Conservation (phyloP, 92 coral and sea anemone species). For the Micromussa lordhowensis region DNA sequence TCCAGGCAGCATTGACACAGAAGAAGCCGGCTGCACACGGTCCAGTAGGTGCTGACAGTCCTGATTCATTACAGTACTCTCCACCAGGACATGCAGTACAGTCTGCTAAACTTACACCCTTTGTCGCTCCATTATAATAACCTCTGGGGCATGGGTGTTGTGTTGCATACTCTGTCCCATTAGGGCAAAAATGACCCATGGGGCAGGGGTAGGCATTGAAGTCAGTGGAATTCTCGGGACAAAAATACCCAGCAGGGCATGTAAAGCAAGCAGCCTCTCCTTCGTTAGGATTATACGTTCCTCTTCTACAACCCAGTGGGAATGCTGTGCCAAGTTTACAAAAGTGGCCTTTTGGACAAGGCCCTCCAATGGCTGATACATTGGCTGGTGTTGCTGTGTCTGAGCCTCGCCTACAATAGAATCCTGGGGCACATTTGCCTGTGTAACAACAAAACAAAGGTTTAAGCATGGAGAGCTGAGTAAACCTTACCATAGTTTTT, state of each 20-base stretch:
- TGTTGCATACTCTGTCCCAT: constrained; percentile 78
- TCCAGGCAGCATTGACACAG: constrained; percentile 92
- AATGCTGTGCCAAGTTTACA: constrained; percentile 89
- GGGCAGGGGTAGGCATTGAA: constrained; percentile 83
- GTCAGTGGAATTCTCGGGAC: constrained; percentile 86
- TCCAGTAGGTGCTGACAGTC: constrained; percentile 86
- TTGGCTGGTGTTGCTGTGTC: constrained; percentile 85
- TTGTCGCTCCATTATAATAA: constrained; percentile 82
- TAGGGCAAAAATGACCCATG: constrained; percentile 93
- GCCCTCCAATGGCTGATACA: constrained; percentile 86
- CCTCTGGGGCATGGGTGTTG: constrained; percentile 93
- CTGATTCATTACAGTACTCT: constrained; percentile 78
- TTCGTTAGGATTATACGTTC: constrained; percentile 92
- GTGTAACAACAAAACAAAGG: background rate
- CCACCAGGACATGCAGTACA: constrained; percentile 96
- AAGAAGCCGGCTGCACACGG: constrained; percentile 91
- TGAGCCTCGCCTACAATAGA: constrained; percentile 90
- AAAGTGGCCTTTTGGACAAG: constrained; percentile 92
- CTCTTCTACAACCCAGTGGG: constrained; percentile 85
- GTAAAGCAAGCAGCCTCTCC: constrained; percentile 93
- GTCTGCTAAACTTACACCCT: constrained; percentile 71
- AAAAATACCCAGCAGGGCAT: constrained; percentile 89
- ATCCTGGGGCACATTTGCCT: constrained; percentile 89
- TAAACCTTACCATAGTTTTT: background rate
- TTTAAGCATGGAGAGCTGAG: background rate